Base-by-base conservation (phyloP, 1,140 invertebrate genomes). In the Reticulitermes speratus region DNA sequence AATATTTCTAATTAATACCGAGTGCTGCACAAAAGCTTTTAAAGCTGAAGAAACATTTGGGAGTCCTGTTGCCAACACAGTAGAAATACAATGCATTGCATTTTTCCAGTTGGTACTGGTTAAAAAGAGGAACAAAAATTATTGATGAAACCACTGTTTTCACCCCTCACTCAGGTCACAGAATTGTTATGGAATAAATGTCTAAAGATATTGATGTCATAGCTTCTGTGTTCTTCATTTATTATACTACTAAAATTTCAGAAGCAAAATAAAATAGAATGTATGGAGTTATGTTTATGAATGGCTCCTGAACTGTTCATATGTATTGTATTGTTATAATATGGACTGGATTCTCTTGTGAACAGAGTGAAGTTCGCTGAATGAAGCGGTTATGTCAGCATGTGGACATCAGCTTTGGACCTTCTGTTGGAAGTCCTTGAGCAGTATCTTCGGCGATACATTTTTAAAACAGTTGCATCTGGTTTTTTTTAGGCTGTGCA, bases 291-390 rank as follows among this genome's bases (percentile, higher is more conserved):
- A 5, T 21, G n/a, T 75, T 75, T 75, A 30, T 75, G 65, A 75
- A 75, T 75, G 65, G 65, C 65, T 75, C 65, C n/a, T 30, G 65
- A 75, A 75, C 9, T 75, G 9, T 75, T 75, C 25, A 30, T 12
- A 75, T 75, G 14, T 75, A 30, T 1, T 75, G 30, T 75, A 75
- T n/a, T n/a, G 3, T 75, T 75, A 30, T 75, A 75, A 75, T 30
- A 30, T 75, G 65, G 65, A 75, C 65, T 75, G 65, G 65, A 75
- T 75, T 75, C n/a, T 75, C 65, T 75, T 75, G n/a, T 75, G n/a
- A 75, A 75, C 65, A 75, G 65, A 75, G 65, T 75, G 65, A 75
- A 75, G 65, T 8, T 30, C n/a, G 65, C 65, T 11, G 65, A 75
- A 75, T n/a, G 65, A 75, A 30, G 65, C n/a, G 16, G 65, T 75